phyloP scores from a whole-genome alignment of 1,140 invertebrate species.

The Ceratina australensis region DNA sequence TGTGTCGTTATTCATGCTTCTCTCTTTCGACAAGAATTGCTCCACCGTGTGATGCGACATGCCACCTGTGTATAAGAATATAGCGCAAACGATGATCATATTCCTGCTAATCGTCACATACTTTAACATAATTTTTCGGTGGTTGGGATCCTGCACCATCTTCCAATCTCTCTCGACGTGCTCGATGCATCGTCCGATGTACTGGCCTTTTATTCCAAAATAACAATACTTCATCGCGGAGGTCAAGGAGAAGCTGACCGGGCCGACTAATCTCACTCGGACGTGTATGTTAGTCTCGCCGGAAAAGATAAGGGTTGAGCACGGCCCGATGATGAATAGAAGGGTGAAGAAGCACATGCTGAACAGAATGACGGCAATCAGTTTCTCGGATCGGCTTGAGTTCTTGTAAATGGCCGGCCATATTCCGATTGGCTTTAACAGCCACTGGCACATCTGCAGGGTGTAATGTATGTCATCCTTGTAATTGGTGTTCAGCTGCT shows the following conservation, averaged over 20 bases:
- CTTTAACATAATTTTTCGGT: constrained; percentile 46
- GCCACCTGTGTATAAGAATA: constrained; percentile 54
- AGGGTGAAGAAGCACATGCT: too few relatives aligned
- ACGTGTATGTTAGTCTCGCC: too few relatives aligned
- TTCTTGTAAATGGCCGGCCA: constrained; percentile 42
- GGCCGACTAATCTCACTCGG: constrained; percentile 28
- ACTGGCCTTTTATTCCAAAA: not conserved
- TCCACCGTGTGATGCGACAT: constrained; percentile 53
- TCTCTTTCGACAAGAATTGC: constrained; percentile 33
- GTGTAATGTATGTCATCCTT: constrained; percentile 7
- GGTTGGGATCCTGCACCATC: constrained; percentile 6
- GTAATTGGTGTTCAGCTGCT: not conserved
- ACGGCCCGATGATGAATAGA: constrained; percentile 30
- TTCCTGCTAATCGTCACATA: constrained; percentile 45
- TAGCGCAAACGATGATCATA: constrained; percentile 41
- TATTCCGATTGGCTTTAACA: constrained; percentile 48
- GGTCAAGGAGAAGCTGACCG: constrained; percentile 20
- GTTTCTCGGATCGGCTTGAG: not conserved
- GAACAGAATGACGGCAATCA: not conserved
- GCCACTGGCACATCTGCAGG: constrained; percentile 34
- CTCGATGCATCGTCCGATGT: constrained; percentile 41
- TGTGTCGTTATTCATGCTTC: constrained; percentile 27
- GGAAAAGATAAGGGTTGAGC: constrained; percentile 21
- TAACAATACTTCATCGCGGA: constrained; percentile 44
- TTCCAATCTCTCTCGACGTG: constrained; percentile 58